Base-by-base conservation (phyloP, 2,113 vertebrate genomes). In the Bothrops jararaca region DNA sequence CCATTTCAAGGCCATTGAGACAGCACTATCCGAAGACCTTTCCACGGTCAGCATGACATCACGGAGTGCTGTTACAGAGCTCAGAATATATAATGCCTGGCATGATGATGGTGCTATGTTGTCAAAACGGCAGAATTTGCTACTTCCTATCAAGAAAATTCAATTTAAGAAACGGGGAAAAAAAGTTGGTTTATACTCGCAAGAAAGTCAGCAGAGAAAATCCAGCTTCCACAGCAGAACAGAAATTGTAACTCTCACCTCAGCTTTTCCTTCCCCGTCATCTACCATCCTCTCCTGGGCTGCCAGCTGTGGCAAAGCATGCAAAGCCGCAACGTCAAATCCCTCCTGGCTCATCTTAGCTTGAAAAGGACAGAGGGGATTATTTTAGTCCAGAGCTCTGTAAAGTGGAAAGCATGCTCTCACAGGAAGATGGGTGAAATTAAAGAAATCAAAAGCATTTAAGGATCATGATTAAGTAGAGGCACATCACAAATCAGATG, bases 271-370 rank as follows among this genome's bases (percentile, higher is more conserved):
- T 0, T 92, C 95, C 26, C 98, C 98, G 0, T 98, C 96, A 23
- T 99, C 98, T 42, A 99, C 98, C 98, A 99, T 98, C 20, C 98
- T 97, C 95, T 99, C 98, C 96, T 98, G 98, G 80, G 98, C 98
- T 2, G 98, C 98, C 2, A 99, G 89, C n/a, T 98, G 95, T 0
- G 98, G 98, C 97, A 97, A 98, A 54, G 91, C 29, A 4, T 99
- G 98, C 96, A 99, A 96, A 92, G 96, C 87, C 4, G 95, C 93
- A 85, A 97, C 98, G 34, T 99, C 98, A 95, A 99, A 99, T 94
- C 98, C 98, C 94, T 98, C 98, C 95, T 98, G 98, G 85, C 95
- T 96, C 95, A 99, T 95, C 52, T 97, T 97, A 91, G 98, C 98
- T 99, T 91, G 89, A 92, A 91, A 90, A 90, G 39, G 69, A n/a